phyloP scores from a whole-genome alignment of 2,888 invertebrate genomes.

The Drosophila setosimentum region DNA sequence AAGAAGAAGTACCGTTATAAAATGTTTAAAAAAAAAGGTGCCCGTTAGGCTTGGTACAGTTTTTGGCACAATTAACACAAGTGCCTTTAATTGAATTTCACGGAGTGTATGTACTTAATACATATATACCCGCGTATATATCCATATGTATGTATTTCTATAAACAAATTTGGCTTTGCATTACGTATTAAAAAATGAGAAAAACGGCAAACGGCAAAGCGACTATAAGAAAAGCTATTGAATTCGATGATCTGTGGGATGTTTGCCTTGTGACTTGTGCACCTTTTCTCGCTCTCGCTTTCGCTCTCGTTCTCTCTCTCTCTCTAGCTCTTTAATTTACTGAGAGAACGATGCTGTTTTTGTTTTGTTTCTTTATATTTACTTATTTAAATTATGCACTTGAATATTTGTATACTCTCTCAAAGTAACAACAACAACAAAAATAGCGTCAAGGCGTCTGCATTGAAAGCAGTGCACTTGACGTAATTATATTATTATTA shows the following conservation, averaged over 20 bases:
- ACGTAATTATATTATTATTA: slow-evolving; percentile 41
- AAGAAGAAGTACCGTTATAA: too few species aligned
- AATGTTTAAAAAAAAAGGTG: too few species aligned
- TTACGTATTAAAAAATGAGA: slow-evolving; percentile 26
- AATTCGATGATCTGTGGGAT: slow-evolving; percentile 31
- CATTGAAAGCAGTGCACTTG: slow-evolving; percentile 41
- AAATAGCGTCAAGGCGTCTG: slow-evolving; percentile 49
- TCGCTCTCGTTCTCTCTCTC: background rate
- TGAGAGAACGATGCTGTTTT: slow-evolving; percentile 14
- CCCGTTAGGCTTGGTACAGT: too few species aligned
- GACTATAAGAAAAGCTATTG: slow-evolving; percentile 22
- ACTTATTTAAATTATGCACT: slow-evolving; percentile 22
- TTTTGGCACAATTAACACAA: too few species aligned
- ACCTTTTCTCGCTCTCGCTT: background rate
- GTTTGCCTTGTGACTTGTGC: slow-evolving; percentile 15
- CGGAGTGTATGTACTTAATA: background rate
- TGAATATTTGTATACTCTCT: slow-evolving; percentile 21
- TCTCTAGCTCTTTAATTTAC: background rate
- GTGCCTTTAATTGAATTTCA: too few species aligned
- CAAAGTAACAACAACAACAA: slow-evolving; percentile 25
- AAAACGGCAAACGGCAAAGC: background rate
- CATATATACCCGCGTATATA: slow-evolving; percentile 5
- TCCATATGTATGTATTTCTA: background rate
- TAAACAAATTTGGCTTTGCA: slow-evolving; percentile 29
- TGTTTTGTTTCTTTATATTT: background rate